These are phyloP conservation scores for Caradrina clavipalpis DNA, from an alignment of 2,888 invertebrate species.

Conservation along the genomic window DNA sequence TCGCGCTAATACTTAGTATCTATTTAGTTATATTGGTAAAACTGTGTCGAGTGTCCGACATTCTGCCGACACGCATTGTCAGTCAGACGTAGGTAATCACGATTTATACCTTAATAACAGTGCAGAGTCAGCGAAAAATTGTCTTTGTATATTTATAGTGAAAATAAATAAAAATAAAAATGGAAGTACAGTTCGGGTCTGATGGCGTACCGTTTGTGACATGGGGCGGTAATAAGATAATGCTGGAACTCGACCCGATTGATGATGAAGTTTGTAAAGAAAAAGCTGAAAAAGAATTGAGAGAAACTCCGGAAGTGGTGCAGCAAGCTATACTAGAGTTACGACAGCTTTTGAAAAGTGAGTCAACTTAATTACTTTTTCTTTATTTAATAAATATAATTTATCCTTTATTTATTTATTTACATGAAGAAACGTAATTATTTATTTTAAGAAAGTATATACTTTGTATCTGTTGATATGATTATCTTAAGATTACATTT, in stretches of 20 bases:
- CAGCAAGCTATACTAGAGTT: slow-evolving; percentile 91
- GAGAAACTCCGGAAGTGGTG: slow-evolving; percentile 93
- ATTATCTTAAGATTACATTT: slow-evolving; percentile 8
- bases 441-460: neutral
- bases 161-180: slow-evolving; percentile 58
- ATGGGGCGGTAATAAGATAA: slow-evolving; percentile 91
- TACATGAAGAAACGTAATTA: neutral
- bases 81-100: slow-evolving; percentile 28
- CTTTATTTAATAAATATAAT: neutral
- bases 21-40: slow-evolving; percentile 21
- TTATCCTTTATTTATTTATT: neutral
- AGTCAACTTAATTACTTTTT: slow-evolving; percentile 32
- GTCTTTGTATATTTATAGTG: neutral
- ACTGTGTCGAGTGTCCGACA: slow-evolving; percentile 63
- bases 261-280: slow-evolving; percentile 90
- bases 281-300: slow-evolving; percentile 93
- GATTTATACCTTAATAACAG: slow-evolving; percentile 9
- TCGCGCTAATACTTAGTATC: slow-evolving; percentile 22
- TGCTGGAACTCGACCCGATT: slow-evolving; percentile 92
- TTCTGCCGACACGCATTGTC: slow-evolving; percentile 59
- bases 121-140: slow-evolving; percentile 29
- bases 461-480: slow-evolving; percentile 7
- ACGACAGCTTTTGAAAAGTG: slow-evolving; percentile 91
- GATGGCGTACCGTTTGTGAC: slow-evolving; percentile 92
- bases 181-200: slow-evolving; percentile 88